phyloP scores from a whole-genome alignment of 92 coral and sea anemone genomes.

The Pocillopora meandrina region DNA sequence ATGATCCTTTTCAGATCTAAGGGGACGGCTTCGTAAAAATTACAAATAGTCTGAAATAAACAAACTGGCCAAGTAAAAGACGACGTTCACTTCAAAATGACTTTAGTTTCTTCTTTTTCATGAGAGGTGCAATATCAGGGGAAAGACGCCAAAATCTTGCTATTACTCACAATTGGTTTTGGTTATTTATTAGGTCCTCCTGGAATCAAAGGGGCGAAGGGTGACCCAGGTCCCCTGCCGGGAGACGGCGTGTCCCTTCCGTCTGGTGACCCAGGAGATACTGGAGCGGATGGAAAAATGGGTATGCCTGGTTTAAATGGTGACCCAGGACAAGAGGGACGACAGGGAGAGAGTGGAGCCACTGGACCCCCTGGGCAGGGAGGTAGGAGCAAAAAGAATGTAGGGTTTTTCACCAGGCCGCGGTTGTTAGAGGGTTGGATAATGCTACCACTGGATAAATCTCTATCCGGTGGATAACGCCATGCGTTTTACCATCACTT shows the following conservation, averaged over 20 bases:
- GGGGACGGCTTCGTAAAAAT: no score
- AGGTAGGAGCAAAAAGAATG: neutral
- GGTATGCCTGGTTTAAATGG: slow-evolving; percentile 87
- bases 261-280: slow-evolving; percentile 48
- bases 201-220: slow-evolving; percentile 59
- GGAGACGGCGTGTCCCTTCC: slow-evolving; percentile 34
- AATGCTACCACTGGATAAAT: neutral
- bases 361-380: slow-evolving; percentile 51
- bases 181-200: slow-evolving; percentile 26
- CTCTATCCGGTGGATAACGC: neutral
- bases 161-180: neutral
- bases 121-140: no score
- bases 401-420: neutral
- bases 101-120: no score
- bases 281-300: slow-evolving; percentile 61
- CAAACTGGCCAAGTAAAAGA: no score
- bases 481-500: no score
- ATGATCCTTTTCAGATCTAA: no score
- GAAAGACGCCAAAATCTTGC: no score
- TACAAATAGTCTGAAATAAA: no score
- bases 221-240: slow-evolving; percentile 31
- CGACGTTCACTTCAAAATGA: no score
- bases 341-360: slow-evolving; percentile 51
- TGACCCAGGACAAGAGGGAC: slow-evolving; percentile 58
- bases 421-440: no score